Evolutionary conservation across 2,113 vertebrate species (phyloP), one percentile per base, ranked within the genome.

Genomic region (Phalacrocorax aristotelis): DNA sequence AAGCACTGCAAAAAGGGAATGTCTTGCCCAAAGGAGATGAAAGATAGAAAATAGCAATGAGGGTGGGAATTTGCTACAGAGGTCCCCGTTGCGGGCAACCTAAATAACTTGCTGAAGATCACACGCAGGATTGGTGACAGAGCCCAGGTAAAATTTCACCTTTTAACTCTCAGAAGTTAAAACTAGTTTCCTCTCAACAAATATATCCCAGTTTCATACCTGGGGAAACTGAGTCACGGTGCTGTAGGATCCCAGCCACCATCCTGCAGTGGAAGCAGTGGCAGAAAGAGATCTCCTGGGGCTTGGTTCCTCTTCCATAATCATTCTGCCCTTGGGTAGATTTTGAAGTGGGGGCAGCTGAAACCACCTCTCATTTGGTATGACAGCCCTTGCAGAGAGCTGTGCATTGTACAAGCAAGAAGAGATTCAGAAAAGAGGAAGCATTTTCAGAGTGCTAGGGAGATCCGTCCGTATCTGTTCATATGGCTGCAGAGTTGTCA

Each of bases 111-210:
- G 5, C 19, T 49, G 30, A 79, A 64, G 34, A 36, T 23, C 18
- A 34, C 4, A 8, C 3, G 21, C 8, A 40, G 18, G 13, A 9
- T 1, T 13, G 2, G 2, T 78, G 29, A 18, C 23, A 62, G 12
- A 94, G 6, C 7, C 34, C 22, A 38, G 16, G 25, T 40, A 57
- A 2, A 42, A 48, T 30, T 40, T 65, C 1, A 4, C 11, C 17
- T 44, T 40, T 69, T 51, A 89, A 11, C 13, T 52, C 13, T 22
- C n/a, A 61, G 17, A 48, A 75, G 38, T 11, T 58, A 30, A 70
- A 87, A 66, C 51, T 22, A 25, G 4, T 46, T 32, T 32, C 29
- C 42, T 85, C 23, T 80, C 8, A 76, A 34, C 64, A 76, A 4
- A 15, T 11, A 0, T 17, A 32, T 52, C 83, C 26, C 19, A 23